Evolutionary conservation across 2,888 invertebrate species (phyloP).

Genomic region (Pristionchus japonicus): DNA sequence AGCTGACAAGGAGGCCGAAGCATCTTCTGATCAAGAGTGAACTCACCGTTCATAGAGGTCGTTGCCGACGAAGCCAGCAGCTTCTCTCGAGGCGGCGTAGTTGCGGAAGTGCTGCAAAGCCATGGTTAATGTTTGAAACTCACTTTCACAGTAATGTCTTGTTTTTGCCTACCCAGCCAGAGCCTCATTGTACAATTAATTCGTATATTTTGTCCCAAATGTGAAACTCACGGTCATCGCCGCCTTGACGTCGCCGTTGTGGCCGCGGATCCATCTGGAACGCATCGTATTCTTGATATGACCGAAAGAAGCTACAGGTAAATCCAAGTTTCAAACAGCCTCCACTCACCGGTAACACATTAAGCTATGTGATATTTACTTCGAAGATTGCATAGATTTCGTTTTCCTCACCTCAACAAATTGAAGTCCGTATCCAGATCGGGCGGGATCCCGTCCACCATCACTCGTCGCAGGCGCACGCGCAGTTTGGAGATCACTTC

Average conservation of each 20-base stretch:
- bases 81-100: slow-evolving; percentile 59
- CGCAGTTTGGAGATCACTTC: slow-evolving; percentile 35
- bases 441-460: slow-evolving; percentile 56
- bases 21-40: background rate
- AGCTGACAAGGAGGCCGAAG: too few relatives aligned
- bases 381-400: background rate
- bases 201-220: too few relatives aligned
- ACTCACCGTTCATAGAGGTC: slow-evolving; percentile 55
- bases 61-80: slow-evolving; percentile 60
- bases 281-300: too few relatives aligned
- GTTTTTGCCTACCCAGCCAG: too few relatives aligned
- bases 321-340: too few relatives aligned
- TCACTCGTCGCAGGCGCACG: background rate
- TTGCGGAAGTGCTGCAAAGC: slow-evolving; percentile 58
- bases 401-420: slow-evolving; percentile 47
- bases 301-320: too few relatives aligned
- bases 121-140: too few relatives aligned
- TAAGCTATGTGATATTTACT: too few relatives aligned
- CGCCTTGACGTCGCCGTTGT: slow-evolving; percentile 46
- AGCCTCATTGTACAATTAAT: too few relatives aligned
- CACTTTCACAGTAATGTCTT: too few relatives aligned
- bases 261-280: slow-evolving; percentile 60
- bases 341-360: too few relatives aligned
- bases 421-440: slow-evolving; percentile 66
- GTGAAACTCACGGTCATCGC: slow-evolving; percentile 35